phyloP scores from a whole-genome alignment of 2,888 invertebrate species.

The Pycnomerus fuliginosus region DNA sequence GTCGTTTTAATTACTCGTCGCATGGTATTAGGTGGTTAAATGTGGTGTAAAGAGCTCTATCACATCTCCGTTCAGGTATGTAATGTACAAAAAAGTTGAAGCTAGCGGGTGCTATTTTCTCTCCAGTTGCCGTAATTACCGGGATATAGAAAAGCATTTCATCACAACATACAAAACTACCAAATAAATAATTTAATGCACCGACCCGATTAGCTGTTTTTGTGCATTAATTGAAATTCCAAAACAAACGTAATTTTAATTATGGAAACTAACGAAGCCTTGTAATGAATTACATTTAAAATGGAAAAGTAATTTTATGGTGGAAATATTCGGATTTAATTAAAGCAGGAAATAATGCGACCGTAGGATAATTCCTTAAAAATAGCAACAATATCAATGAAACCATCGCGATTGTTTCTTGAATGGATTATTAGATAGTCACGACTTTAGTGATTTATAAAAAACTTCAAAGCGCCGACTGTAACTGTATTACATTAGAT shows the following conservation, averaged over 20 bases:
- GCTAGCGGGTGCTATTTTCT: no score
- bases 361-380: background rate
- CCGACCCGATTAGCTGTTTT: no score
- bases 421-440: conserved; percentile 17
- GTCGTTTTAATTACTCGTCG: conserved; percentile 29
- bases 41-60: conserved; percentile 23
- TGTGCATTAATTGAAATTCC: conserved; percentile 40
- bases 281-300: conserved; percentile 27
- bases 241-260: conserved; percentile 45
- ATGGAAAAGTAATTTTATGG: conserved; percentile 31
- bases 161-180: no score
- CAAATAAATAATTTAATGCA: no score
- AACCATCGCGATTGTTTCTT: conserved; percentile 14
- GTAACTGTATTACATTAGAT: no score
- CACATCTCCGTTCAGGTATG: no score
- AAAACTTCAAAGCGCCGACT: conserved; percentile 16
- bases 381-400: conserved; percentile 16
- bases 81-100: no score
- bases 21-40: conserved; percentile 25
- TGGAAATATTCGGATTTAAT: conserved; percentile 21
- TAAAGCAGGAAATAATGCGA: conserved; percentile 5
- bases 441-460: conserved; percentile 10
- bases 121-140: no score
- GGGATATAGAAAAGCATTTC: no score
- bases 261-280: conserved; percentile 41